phyloP scores from a whole-genome alignment of 2,113 vertebrate species.

The Epinephelus lanceolatus region DNA sequence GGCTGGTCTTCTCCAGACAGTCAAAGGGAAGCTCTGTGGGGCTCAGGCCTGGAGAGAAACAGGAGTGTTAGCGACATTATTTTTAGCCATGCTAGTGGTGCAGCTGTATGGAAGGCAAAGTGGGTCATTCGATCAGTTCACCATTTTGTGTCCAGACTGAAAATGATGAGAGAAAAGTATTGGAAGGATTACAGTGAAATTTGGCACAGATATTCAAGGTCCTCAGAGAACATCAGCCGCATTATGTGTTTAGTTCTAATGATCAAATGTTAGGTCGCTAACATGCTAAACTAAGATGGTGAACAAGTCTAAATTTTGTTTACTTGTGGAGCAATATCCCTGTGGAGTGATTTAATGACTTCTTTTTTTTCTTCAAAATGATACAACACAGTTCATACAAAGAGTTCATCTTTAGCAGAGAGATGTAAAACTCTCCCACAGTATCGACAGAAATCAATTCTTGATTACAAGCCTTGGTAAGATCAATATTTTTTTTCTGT shows the following conservation, averaged over 20 bases:
- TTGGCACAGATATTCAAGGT: background rate
- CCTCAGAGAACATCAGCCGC: background rate
- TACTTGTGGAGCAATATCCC: too few relatives aligned
- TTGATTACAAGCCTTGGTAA: background rate
- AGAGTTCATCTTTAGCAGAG: background rate
- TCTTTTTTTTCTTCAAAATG: too few relatives aligned
- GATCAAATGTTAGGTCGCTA: background rate
- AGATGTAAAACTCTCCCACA: background rate
- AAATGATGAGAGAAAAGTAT: background rate
- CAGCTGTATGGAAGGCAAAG: too few relatives aligned
- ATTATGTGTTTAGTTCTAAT: background rate
- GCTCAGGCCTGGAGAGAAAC: conserved; percentile 88
- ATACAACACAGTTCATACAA: background rate
- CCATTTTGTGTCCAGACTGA: background rate
- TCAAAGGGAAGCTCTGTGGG: conserved; percentile 97
- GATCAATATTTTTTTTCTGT: background rate
- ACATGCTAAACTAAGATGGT: background rate
- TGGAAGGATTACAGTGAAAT: background rate
- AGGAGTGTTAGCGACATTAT: background rate
- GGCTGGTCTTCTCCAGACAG: conserved; percentile 96
- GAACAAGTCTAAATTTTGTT: background rate
- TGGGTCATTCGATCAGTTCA: too few relatives aligned
- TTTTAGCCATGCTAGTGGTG: background rate
- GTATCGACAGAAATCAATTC: conserved; percentile 1
- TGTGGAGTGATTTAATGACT: too few relatives aligned